Evolutionary conservation across 1,140 invertebrate species (phyloP).

Genomic region (Scaptomyza hsui): DNA sequence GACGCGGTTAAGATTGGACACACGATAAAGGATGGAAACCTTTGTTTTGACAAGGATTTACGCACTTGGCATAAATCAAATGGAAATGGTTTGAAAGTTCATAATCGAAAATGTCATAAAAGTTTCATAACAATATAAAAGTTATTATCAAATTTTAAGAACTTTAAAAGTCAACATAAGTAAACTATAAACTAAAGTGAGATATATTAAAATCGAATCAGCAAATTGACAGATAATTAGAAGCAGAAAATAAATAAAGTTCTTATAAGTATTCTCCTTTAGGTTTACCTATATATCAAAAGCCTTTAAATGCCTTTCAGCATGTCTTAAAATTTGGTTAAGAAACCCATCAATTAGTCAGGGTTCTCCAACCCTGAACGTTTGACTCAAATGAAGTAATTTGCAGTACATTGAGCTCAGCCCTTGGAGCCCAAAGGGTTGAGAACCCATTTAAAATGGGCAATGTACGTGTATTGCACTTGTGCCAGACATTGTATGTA

Average conservation of each 20-base stretch:
- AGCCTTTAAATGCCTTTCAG: not conserved
- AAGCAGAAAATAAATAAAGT: no score
- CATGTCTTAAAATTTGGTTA: slow-evolving; percentile 1
- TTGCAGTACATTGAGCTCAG: slow-evolving; percentile 31
- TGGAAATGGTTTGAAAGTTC: not conserved
- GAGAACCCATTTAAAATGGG: slow-evolving; percentile 28
- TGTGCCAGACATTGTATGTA: slow-evolving; percentile 13
- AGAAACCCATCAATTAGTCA: slow-evolving; percentile 35
- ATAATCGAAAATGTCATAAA: not conserved
- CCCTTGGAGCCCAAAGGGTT: not conserved
- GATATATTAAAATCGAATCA: no score
- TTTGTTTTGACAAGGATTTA: slow-evolving; percentile 32
- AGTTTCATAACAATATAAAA: not conserved
- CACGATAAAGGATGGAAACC: slow-evolving; percentile 23
- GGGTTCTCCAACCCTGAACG: not conserved
- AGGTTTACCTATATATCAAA: not conserved
- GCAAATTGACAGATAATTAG: no score
- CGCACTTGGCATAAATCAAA: not conserved
- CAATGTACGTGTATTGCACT: slow-evolving; percentile 33
- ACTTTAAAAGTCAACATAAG: not conserved
- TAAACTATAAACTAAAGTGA: not conserved
- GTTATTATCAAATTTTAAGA: not conserved
- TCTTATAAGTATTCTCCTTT: no score
- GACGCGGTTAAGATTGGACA: not conserved
- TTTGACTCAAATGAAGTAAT: slow-evolving; percentile 42